Conservation (phyloP, 2,797 vertebrate species). For the Phrynocephalus forsythii region DNA sequence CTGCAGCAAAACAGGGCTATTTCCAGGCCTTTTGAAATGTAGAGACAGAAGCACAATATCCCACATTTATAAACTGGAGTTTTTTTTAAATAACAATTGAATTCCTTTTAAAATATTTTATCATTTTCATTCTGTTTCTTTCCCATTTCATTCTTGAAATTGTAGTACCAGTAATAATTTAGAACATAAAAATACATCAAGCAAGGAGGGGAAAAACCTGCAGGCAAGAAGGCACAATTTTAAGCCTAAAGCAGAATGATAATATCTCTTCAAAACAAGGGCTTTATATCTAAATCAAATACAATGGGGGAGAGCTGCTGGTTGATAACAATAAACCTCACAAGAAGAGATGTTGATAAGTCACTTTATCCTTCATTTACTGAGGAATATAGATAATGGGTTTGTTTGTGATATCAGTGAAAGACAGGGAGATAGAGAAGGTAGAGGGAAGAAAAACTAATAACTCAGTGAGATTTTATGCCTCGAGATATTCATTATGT, state of each 20-base stretch:
- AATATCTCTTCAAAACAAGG: slow-evolving; percentile 44
- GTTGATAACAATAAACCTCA: slow-evolving; percentile 45
- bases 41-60: too few species aligned
- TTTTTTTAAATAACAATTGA: too few species aligned
- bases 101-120: slow-evolving; percentile 36
- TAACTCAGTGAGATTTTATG: slow-evolving; percentile 37
- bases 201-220: neutral
- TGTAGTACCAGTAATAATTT: neutral
- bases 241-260: slow-evolving; percentile 30
- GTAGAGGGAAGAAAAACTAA: slow-evolving; percentile 39
- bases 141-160: slow-evolving; percentile 44
- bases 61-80: too few species aligned
- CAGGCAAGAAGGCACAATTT: slow-evolving; percentile 27
- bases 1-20: too few species aligned
- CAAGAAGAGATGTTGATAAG: slow-evolving; percentile 53
- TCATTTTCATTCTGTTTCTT: slow-evolving; percentile 23
- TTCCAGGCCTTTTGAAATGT: too few species aligned
- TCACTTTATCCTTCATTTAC: slow-evolving; percentile 40
- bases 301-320: slow-evolving; percentile 42
- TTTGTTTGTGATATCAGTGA: slow-evolving; percentile 45
- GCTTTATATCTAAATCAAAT: slow-evolving; percentile 52
- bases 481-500: slow-evolving; percentile 30
- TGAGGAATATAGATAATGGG: slow-evolving; percentile 40
- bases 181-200: slow-evolving; percentile 25
- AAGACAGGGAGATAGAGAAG: slow-evolving; percentile 11